These are phyloP conservation scores for Pluvialis apricaria DNA, from an alignment of 2,113 vertebrate genomes.

Conservation along the genomic window DNA sequence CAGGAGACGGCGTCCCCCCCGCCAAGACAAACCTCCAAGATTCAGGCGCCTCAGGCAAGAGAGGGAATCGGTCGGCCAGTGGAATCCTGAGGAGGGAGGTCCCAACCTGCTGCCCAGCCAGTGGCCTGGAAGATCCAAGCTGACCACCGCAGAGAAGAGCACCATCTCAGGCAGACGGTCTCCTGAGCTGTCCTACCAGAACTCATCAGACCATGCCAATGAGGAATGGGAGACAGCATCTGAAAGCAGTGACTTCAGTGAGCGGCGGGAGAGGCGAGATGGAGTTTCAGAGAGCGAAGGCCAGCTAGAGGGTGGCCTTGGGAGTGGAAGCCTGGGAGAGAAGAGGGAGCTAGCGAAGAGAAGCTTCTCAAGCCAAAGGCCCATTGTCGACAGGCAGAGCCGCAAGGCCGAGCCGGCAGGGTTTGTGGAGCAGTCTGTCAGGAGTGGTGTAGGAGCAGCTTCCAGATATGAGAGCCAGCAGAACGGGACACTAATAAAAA, in stretches of 20 bases:
- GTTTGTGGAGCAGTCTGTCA: constrained; percentile 78
- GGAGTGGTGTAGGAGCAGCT: constrained; percentile 72
- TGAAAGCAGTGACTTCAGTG: constrained; percentile 93
- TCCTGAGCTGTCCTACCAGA: constrained; percentile 78
- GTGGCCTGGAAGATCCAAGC: constrained; percentile 82
- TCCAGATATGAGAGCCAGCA: constrained; percentile 85
- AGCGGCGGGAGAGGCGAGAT: constrained; percentile 83
- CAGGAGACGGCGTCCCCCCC: constrained; percentile 87
- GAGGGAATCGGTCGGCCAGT: constrained; percentile 81
- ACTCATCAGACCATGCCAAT: constrained; percentile 77
- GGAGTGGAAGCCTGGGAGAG: constrained; percentile 77
- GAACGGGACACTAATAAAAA: constrained; percentile 79
- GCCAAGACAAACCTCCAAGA: constrained; percentile 94
- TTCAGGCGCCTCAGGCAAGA: constrained; percentile 93
- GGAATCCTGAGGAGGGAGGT: constrained; percentile 85
- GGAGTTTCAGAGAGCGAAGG: constrained; percentile 71
- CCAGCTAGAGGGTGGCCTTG: constrained; percentile 73
- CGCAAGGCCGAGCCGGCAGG: constrained; percentile 86
- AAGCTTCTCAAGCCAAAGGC: constrained; percentile 97
- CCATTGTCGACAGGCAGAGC: constrained; percentile 89
- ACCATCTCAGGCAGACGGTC: constrained; percentile 67
- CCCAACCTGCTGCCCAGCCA: constrained; percentile 79
- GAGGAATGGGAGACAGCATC: constrained; percentile 98
- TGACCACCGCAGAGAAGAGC: constrained; percentile 71
- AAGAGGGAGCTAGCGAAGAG: constrained; percentile 94